Evolutionary conservation across 2,113 vertebrate genomes (phyloP).

Genomic region (Poecile atricapillus): DNA sequence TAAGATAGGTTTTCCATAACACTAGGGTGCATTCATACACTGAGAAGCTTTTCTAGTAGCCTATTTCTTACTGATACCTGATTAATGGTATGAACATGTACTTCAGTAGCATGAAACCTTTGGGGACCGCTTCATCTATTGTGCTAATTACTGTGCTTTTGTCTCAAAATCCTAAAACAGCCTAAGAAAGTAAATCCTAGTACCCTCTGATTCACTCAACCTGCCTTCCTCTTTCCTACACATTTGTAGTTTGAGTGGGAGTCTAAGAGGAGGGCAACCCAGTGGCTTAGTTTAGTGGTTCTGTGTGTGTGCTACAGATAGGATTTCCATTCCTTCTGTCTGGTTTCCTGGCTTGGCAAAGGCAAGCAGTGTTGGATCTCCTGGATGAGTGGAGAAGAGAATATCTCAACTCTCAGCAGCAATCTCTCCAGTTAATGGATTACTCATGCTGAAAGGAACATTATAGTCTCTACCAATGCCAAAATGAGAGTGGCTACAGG

Average conservation of each 20-base stretch:
- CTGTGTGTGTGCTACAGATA: not conserved
- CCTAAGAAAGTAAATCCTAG: not conserved
- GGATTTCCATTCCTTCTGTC: conserved; percentile 41
- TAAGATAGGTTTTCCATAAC: not conserved
- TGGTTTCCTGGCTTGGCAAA: conserved; percentile 36
- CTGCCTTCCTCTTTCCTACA: not conserved
- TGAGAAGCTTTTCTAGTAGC: not conserved
- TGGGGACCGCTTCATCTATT: not conserved
- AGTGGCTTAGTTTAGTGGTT: not conserved
- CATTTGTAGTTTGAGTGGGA: not conserved
- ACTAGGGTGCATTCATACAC: not conserved
- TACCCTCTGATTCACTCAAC: not conserved
- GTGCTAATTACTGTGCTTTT: not conserved
- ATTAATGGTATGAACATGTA: not conserved
- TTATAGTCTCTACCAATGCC: not conserved
- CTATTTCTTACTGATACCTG: not conserved
- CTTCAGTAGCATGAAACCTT: not conserved
- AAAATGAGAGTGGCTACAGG: not conserved
- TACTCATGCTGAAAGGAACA: not conserved
- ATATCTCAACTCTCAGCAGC: not conserved
- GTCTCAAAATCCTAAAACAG: not conserved
- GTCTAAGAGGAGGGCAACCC: not conserved
- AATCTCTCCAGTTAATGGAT: not conserved
- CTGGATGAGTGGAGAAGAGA: conserved; percentile 1
- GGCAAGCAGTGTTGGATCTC: not conserved